A percentile compares a stretch with the other conserved stretches of the same genome.
Evolutionary conservation across 2,888 invertebrate species (phyloP).

Genomic region (Tipula unca): DNA sequence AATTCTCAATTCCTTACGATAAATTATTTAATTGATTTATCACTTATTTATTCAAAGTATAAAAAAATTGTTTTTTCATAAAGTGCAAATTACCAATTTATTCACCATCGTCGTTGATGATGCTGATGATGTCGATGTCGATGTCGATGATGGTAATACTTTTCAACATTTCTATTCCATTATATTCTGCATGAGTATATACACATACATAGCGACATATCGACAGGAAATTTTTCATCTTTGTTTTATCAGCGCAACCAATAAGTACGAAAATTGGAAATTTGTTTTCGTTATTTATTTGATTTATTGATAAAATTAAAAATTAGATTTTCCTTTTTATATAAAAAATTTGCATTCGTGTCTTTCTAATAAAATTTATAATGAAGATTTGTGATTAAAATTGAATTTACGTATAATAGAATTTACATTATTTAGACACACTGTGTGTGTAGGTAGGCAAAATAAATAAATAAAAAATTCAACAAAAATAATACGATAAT

Average conservation of each 20-base stretch:
- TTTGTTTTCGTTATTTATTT: background rate
- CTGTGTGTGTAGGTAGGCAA: background rate
- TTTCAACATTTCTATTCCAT: background rate
- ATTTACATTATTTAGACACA: background rate
- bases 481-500: background rate
- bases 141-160: background rate
- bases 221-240: background rate
- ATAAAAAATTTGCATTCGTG: background rate
- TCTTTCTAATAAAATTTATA: slow-evolving; percentile 2
- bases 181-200: background rate
- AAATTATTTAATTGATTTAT: background rate
- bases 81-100: background rate
- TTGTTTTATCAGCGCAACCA: background rate
- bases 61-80: background rate
- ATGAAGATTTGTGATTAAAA: background rate
- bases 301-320: slow-evolving; percentile 14
- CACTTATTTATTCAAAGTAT: background rate
- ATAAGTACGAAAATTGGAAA: background rate
- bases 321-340: background rate
- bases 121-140: background rate
- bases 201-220: background rate
- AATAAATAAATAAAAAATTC: too few species aligned
- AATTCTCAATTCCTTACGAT: background rate
- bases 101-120: background rate
- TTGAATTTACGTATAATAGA: background rate